Base-by-base conservation (phyloP, 1,140 invertebrate genomes). In the Scaptomyza pallida region DNA sequence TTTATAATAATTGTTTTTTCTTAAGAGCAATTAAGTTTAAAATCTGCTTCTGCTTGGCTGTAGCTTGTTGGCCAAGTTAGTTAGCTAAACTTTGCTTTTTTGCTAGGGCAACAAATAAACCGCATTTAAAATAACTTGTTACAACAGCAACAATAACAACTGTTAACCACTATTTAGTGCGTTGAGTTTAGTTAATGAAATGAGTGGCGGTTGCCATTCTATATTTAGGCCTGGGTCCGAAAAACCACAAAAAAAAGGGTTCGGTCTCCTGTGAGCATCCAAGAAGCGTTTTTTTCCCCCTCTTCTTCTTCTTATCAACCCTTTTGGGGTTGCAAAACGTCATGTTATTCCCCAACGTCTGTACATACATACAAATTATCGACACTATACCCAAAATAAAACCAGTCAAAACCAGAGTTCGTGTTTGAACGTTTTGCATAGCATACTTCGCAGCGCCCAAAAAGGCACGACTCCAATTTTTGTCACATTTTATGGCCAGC, bases 351-450 rank as follows among this genome's bases (percentile, higher is more conserved):
- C 72, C 72, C 56, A 62, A 50, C 54, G 60, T 19, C 44, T 35
- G 67, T 55, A 35, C 52, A 26, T 57, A 44, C 76, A 79, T 69
- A n/a, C 76, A 72, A 76, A 71, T 55, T 76, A 80, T 80, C 68
- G 76, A 86, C 68, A 73, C 63, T 65, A 55, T 65, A 86, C 81
- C 81, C 59, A 76, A 83, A 83, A 83, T 83, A 82, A n/a, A 71
- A 55, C 50, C 56, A 62, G 44, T 50, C 59, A 59, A 41, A 69
- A 62, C 67, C 65, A 59, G 23, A 30, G 26, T 30, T 44, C 23
- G 19, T 48, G 30, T 50, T 19, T 5, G 23, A 43, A 50, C 45
- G 50, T 70, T 55, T 75, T 74, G 72, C 70, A 68, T 72, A 44
- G 62, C 72, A 72, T 50, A 72, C 61, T 79, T 72, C 77, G 23